Conservation (phyloP, 2,113 vertebrate species). For the Mola mola region DNA sequence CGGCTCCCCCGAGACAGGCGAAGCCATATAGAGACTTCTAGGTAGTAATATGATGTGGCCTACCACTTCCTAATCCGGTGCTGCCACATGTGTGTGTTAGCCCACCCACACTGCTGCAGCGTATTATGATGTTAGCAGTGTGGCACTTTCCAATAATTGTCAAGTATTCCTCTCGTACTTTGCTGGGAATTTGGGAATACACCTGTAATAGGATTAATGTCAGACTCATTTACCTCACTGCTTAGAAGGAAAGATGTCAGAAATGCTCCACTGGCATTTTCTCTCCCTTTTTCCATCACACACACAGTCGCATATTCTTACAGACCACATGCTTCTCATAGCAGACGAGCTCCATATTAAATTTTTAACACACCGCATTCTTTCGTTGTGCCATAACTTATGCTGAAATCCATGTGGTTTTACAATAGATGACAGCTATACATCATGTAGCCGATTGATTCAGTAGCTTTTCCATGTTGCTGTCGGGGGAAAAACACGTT, state of each 20-base stretch:
- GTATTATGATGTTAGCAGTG: slow-evolving; percentile 15
- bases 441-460: slow-evolving; percentile 45
- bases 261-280: no score
- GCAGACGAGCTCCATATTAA: no score
- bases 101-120: slow-evolving; percentile 84
- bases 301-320: no score
- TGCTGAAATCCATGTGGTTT: slow-evolving; percentile 58
- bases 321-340: no score
- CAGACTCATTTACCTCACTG: neutral
- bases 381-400: slow-evolving; percentile 55
- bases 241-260: neutral
- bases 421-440: slow-evolving; percentile 38
- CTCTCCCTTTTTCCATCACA: no score
- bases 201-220: slow-evolving; percentile 23
- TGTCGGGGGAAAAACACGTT: no score
- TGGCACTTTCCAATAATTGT: slow-evolving; percentile 37
- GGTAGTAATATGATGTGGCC: slow-evolving; percentile 87
- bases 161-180: slow-evolving; percentile 25
- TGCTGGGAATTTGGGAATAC: slow-evolving; percentile 14
- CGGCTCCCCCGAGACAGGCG: slow-evolving; percentile 72
- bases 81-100: slow-evolving; percentile 84
- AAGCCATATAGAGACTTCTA: slow-evolving; percentile 84
- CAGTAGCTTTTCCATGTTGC: slow-evolving; percentile 50
- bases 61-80: slow-evolving; percentile 88
- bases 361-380: slow-evolving; percentile 33